Evolutionary conservation across 2,888 invertebrate genomes (phyloP).

Genomic region (Torymus aiolomorphi): DNA sequence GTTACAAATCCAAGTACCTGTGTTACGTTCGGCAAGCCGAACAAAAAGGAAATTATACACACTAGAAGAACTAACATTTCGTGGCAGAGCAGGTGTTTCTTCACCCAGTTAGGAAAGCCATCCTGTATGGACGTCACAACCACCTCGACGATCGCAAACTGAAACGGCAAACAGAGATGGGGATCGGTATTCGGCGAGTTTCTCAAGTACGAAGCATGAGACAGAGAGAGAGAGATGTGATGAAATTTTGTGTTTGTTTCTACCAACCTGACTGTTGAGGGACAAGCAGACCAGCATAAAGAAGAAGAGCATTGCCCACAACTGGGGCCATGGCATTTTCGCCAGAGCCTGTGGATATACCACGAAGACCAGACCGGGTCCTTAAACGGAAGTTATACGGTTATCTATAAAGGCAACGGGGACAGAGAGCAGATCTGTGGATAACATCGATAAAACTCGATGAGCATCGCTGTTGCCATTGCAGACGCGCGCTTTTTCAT

Average conservation of each 20-base stretch:
- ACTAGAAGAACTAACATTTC: slow-evolving; percentile 90
- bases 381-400: slow-evolving; percentile 75
- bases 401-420: slow-evolving; percentile 65
- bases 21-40: slow-evolving; percentile 91
- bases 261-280: slow-evolving; percentile 88
- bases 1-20: slow-evolving; percentile 78
- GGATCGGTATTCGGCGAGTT: slow-evolving; percentile 22
- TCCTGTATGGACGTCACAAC: slow-evolving; percentile 96
- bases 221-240: background rate
- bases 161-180: slow-evolving; percentile 70
- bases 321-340: slow-evolving; percentile 92
- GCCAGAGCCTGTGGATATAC: slow-evolving; percentile 94
- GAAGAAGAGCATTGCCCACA: slow-evolving; percentile 93
- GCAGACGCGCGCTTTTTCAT: slow-evolving; percentile 23
- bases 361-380: slow-evolving; percentile 93
- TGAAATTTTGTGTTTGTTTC: background rate
- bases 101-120: slow-evolving; percentile 92
- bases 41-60: slow-evolving; percentile 88
- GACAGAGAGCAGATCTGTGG: slow-evolving; percentile 62
- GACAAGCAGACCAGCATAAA: slow-evolving; percentile 93
- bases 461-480: slow-evolving; percentile 54
- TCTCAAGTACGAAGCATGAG: background rate
- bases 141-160: slow-evolving; percentile 96
- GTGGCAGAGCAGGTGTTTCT: slow-evolving; percentile 88
- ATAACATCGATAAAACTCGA: slow-evolving; percentile 60